Conservation (phyloP, 1,140 invertebrate species). For the Phymorhynchus buccinoides region DNA sequence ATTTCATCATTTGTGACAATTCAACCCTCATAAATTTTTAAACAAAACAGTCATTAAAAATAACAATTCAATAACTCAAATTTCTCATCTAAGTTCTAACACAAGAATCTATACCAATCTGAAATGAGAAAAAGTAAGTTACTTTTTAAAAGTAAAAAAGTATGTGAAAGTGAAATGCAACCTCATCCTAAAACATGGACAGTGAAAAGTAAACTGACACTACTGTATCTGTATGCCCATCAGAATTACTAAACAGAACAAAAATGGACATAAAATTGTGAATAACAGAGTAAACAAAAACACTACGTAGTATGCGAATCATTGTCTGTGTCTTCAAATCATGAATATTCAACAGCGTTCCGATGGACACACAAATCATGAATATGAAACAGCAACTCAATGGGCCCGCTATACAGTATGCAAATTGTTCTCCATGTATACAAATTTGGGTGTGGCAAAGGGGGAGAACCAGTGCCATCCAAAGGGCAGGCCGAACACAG, state of each 20-base stretch:
- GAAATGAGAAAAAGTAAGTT: neutral
- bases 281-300: neutral
- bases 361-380: neutral
- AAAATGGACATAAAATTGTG: neutral
- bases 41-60: neutral
- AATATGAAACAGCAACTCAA: neutral
- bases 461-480: slow-evolving; percentile 95
- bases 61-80: neutral
- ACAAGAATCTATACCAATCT: neutral
- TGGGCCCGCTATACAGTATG: slow-evolving; percentile 25
- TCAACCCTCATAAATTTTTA: neutral
- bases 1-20: neutral
- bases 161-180: no score
- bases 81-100: neutral
- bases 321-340: no score
- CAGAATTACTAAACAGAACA: neutral
- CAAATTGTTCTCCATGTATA: slow-evolving; percentile 34
- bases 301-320: neutral
- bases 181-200: no score
- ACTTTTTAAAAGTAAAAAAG: neutral
- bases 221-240: neutral
- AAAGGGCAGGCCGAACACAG: slow-evolving; percentile 92
- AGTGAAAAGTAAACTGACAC: no score
- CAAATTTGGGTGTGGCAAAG: slow-evolving; percentile 76
- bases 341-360: neutral